These are phyloP conservation scores for Leptocoma aspasia DNA, from an alignment of 2,113 vertebrate genomes.

Conservation along the genomic window DNA sequence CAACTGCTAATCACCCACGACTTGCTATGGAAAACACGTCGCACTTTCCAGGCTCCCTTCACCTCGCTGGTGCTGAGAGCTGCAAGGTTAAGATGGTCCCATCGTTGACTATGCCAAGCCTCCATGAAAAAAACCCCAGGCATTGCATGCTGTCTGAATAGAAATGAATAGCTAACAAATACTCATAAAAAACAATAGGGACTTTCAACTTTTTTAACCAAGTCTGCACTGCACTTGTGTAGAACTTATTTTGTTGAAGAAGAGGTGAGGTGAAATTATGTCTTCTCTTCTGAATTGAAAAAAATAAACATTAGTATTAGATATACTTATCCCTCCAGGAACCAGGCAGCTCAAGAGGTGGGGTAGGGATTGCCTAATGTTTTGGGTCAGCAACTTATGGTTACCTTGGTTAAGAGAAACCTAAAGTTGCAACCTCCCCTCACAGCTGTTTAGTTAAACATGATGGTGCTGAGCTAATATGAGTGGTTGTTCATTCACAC, in stretches of 20 bases:
- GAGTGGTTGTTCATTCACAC: background rate
- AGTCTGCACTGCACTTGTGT: background rate
- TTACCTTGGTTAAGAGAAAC: background rate
- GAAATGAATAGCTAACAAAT: background rate
- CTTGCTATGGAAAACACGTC: background rate
- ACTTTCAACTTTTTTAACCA: background rate
- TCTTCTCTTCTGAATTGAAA: background rate
- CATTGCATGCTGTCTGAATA: background rate
- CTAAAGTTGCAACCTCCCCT: background rate
- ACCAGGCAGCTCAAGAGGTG: background rate
- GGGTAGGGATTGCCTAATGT: background rate
- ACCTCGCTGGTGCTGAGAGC: background rate
- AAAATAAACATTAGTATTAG: background rate
- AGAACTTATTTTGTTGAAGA: background rate
- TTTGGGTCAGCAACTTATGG: background rate
- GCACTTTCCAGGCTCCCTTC: background rate
- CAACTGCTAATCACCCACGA: constrained; percentile 52
- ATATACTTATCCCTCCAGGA: background rate
- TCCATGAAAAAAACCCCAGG: background rate
- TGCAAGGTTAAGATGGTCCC: background rate
- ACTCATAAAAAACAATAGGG: background rate
- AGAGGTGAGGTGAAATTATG: background rate
- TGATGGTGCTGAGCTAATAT: background rate
- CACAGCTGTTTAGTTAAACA: background rate
- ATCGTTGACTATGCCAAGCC: background rate